phyloP scores from a whole-genome alignment of 2,888 invertebrate species.

The Eupithecia vulgata region DNA sequence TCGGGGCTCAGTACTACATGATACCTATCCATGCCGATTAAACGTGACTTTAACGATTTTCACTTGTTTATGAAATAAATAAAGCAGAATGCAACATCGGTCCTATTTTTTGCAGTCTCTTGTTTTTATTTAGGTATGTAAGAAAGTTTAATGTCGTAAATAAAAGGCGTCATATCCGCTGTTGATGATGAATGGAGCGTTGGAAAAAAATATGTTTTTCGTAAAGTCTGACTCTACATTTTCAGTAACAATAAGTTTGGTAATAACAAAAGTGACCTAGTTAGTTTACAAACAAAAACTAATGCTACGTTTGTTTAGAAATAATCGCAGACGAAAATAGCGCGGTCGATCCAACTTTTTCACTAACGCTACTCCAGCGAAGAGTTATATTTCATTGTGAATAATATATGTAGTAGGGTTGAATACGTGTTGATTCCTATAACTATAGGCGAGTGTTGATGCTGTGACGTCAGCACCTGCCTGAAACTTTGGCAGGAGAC shows the following conservation, averaged over 20 bases:
- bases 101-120: conserved; percentile 10
- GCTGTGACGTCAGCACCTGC: conserved; percentile 78
- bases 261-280: conserved; percentile 21
- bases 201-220: neutral
- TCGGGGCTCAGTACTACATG: too few species aligned
- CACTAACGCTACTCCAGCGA: conserved; percentile 56
- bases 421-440: conserved; percentile 60
- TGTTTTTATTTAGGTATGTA: conserved; percentile 23
- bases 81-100: conserved; percentile 20
- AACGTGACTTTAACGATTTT: neutral
- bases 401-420: conserved; percentile 65
- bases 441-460: conserved; percentile 60
- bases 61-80: neutral
- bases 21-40: too few species aligned
- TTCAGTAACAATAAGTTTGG: neutral
- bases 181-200: neutral
- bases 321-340: conserved; percentile 41
- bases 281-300: conserved; percentile 16
- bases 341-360: conserved; percentile 48
- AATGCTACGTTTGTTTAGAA: conserved; percentile 33
- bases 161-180: conserved; percentile 29
- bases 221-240: neutral
- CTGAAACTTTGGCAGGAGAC: conserved; percentile 82
- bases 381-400: conserved; percentile 68
- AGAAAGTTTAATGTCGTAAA: conserved; percentile 9